Conservation (phyloP, 2,113 vertebrate species). For the Gymnogyps californianus region DNA sequence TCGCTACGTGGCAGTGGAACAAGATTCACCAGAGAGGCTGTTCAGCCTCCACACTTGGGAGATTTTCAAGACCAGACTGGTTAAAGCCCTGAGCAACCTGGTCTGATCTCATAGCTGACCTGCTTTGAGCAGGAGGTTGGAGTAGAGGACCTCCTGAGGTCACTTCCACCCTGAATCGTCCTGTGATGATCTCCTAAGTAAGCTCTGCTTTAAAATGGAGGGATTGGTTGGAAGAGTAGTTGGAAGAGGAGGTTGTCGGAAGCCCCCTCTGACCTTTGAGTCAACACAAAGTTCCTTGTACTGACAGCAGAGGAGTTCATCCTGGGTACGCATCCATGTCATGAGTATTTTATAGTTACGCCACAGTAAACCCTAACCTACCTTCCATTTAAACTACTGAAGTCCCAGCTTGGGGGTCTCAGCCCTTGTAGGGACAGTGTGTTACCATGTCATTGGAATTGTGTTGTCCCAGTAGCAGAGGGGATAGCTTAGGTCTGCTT, state of each 20-base stretch:
- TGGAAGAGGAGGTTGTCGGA: neutral
- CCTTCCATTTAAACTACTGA: neutral
- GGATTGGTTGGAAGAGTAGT: neutral
- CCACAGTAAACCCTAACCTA: neutral
- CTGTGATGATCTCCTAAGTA: neutral
- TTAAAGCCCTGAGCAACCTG: neutral
- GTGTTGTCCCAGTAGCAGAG: neutral
- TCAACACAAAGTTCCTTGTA: neutral
- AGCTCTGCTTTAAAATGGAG: neutral
- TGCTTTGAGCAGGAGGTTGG: neutral
- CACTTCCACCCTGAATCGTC: neutral
- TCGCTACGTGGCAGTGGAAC: rapidly evolving
- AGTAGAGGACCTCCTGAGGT: neutral
- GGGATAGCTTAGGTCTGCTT: neutral
- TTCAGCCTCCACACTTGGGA: neutral
- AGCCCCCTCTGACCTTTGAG: neutral
- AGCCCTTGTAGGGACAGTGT: neutral
- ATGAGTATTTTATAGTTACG: neutral
- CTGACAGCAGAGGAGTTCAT: neutral
- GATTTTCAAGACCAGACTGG: neutral
- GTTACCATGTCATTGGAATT: too few species aligned
- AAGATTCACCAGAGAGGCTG: neutral
- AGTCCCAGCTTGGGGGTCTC: neutral
- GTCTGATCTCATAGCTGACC: neutral
- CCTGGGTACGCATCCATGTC: too few species aligned